Base-by-base conservation (phyloP, 2,888 invertebrate genomes). In the Ecliptopera silaceata region DNA sequence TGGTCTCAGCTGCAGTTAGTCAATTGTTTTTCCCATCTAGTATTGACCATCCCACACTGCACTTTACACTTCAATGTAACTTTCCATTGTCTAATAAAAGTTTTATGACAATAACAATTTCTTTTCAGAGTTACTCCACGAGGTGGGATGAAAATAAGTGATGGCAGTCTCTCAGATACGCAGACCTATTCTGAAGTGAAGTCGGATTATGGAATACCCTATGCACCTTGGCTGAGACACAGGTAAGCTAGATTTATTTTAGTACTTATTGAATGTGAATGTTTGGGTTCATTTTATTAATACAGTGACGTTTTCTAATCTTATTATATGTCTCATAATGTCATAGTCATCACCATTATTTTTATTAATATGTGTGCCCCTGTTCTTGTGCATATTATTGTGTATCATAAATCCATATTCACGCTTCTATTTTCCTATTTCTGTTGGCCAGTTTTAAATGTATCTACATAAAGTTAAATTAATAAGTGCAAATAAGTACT, bases 181-280 rank as follows among this genome's bases (percentile, higher is more conserved):
- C 96, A 96, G 81, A 95, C 95, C 6, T 94, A 94, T 79, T 93
- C 93, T 0, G 94, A 94, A 78, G 93, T 93, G 11, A 94, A 93
- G 68, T 96, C 96, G 34, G 96, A 96, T 75, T 96, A 96, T 76
- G 95, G 95, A 47, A 96, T 96, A 74, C 95, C 95, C 0, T 97
- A 97, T 77, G 95, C 95, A 15, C 95, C 96, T 63, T 97, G 97
- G 97, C 92, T 97, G 74, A 93, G 97, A 79, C 97, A 97, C 85
- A 97, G 97, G 93, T 94, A 87, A 74, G 15, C 10, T 41, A 15
- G 32, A 5, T 66, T 62, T 66, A 70, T 68, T 64, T 71, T 65
- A 61, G 63, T 43, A n/a, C n/a, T n/a, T n/a, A n/a, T 18, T 48
- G 20, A 43, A 46, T 54, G 66, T 71, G 63, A 39, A 50, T 65